These are phyloP conservation scores for Thysanoteuthis rhombus DNA, from an alignment of 2,888 invertebrate species.

Conservation along the genomic window DNA sequence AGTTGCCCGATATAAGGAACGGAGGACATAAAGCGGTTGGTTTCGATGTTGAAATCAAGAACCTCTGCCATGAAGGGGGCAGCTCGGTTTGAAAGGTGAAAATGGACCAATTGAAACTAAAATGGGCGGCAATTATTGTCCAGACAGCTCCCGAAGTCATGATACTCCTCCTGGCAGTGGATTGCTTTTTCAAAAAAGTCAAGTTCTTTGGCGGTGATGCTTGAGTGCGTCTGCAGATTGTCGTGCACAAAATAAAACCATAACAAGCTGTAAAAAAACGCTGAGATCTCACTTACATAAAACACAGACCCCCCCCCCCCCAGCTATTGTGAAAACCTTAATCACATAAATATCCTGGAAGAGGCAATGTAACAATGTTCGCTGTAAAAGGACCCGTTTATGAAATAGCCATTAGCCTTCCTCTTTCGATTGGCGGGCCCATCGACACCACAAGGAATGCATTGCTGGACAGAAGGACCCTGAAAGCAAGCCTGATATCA, in stretches of 20 bases:
- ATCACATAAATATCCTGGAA: slow-evolving; percentile 52
- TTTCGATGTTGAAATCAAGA: slow-evolving; percentile 56
- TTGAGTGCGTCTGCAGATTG: slow-evolving; percentile 45
- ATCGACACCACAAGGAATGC: slow-evolving; percentile 89
- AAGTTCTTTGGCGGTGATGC: slow-evolving; percentile 48
- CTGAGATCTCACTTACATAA: slow-evolving; percentile 50
- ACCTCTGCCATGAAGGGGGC: slow-evolving; percentile 62
- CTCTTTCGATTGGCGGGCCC: slow-evolving; percentile 86
- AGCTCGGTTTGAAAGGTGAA: slow-evolving; percentile 58
- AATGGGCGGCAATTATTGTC: slow-evolving; percentile 70
- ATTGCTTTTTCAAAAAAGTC: slow-evolving; percentile 34
- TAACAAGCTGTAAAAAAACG: slow-evolving; percentile 47
- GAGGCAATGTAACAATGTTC: slow-evolving; percentile 72
- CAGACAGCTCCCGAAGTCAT: slow-evolving; percentile 68
- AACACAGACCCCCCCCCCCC: slow-evolving; percentile 61
- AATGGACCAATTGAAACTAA: slow-evolving; percentile 69
- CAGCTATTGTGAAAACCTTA: slow-evolving; percentile 58
- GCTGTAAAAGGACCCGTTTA: slow-evolving; percentile 70
- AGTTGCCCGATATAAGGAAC: slow-evolving; percentile 37
- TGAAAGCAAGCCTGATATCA: slow-evolving; percentile 39
- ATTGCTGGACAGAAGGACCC: slow-evolving; percentile 88
- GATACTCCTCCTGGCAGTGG: slow-evolving; percentile 65
- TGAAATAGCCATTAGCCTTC: slow-evolving; percentile 57
- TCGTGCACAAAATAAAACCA: slow-evolving; percentile 53
- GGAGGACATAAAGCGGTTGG: slow-evolving; percentile 36